phyloP scores from a whole-genome alignment of 2,797 vertebrate species.

The Cyclopterus lumpus region DNA sequence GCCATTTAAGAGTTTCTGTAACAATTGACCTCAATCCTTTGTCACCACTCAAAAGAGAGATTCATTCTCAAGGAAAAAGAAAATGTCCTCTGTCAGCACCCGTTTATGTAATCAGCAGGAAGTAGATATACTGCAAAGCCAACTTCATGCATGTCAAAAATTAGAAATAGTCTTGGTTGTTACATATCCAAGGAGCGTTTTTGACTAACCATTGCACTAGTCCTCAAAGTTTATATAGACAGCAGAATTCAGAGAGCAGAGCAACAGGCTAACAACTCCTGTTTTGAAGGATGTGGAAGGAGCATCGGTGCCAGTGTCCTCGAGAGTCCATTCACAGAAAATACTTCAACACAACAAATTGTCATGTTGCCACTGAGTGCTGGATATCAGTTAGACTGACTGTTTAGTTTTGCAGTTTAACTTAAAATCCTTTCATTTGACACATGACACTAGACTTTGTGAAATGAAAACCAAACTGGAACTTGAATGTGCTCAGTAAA shows the following conservation, averaged over 20 bases:
- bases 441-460: background rate
- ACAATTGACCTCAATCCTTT: constrained; percentile 22
- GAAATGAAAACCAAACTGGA: background rate
- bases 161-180: constrained; percentile 13
- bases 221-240: constrained; percentile 19
- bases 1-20: constrained; percentile 25
- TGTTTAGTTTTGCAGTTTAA: constrained; percentile 13
- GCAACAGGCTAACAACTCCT: constrained; percentile 11
- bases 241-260: constrained; percentile 26
- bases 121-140: constrained; percentile 8
- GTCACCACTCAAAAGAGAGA: constrained; percentile 22
- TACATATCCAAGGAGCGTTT: background rate
- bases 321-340: constrained; percentile 20
- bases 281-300: constrained; percentile 31
- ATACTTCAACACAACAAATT: constrained; percentile 23
- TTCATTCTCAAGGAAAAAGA: background rate
- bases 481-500: background rate
- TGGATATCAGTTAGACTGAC: constrained; percentile 17
- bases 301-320: constrained; percentile 21
- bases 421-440: background rate
- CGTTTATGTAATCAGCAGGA: constrained; percentile 8
- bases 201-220: constrained; percentile 10
- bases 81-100: constrained; percentile 31
- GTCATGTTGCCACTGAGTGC: constrained; percentile 10
- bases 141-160: constrained; percentile 18